Evolutionary conservation across 2,113 vertebrate genomes (phyloP).

Genomic region (Heterocephalus glaber): DNA sequence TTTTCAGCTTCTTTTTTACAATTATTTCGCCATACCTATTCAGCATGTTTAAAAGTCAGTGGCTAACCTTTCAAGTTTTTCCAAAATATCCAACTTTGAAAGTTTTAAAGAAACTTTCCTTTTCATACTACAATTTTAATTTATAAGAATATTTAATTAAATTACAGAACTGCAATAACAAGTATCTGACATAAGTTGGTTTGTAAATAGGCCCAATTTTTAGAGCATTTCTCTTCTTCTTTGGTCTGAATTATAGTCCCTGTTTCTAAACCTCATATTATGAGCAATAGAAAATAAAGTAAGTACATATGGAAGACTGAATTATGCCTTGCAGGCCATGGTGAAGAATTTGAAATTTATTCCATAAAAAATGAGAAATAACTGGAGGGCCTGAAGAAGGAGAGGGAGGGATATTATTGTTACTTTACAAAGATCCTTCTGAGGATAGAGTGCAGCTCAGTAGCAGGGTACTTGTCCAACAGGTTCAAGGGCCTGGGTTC

Average conservation of each 20-base stretch:
- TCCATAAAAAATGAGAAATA: neutral
- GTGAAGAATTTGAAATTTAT: neutral
- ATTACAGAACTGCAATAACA: neutral
- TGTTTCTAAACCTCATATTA: neutral
- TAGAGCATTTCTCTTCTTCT: neutral
- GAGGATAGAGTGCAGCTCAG: neutral
- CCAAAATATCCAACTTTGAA: neutral
- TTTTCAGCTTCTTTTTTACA: neutral
- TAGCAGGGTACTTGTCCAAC: neutral
- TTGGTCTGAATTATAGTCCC: neutral
- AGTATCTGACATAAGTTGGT: neutral
- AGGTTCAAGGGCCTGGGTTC: neutral
- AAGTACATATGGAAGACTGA: neutral
- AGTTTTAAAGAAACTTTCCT: slow-evolving; percentile 10
- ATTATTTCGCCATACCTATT: neutral
- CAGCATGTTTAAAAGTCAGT: slow-evolving; percentile 15
- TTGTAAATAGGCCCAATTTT: slow-evolving; percentile 11
- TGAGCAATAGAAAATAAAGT: neutral
- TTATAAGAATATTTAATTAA: neutral
- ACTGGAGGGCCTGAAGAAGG: neutral
- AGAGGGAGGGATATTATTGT: neutral
- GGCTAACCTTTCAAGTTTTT: slow-evolving; percentile 22
- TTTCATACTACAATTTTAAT: slow-evolving; percentile 8
- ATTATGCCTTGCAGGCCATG: neutral
- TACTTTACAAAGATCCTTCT: neutral